These are phyloP conservation scores for Periophthalmus modestus DNA, from an alignment of 2,113 vertebrate species.

Conservation along the genomic window DNA sequence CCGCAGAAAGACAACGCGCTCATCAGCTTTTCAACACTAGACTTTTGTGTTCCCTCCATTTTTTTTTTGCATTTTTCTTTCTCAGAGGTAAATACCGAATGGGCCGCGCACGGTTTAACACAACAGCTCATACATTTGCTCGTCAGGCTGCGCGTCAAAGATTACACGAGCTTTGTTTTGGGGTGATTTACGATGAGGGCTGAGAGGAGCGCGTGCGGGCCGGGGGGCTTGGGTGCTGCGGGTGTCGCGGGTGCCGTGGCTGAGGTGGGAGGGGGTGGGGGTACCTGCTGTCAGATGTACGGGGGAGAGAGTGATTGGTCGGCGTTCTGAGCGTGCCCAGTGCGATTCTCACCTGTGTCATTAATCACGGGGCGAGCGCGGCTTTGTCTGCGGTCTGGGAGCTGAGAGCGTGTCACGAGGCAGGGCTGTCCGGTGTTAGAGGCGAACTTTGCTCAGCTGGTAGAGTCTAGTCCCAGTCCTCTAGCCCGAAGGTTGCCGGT, in stretches of 20 bases:
- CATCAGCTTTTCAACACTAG: slow-evolving; percentile 46
- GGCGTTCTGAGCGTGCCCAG: slow-evolving; percentile 72
- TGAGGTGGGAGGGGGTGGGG: slow-evolving; percentile 53
- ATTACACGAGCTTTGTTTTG: slow-evolving; percentile 82
- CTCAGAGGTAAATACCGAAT: slow-evolving; percentile 72
- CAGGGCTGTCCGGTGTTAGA: slow-evolving; percentile 30
- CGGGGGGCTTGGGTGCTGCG: slow-evolving; percentile 52
- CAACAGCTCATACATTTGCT: slow-evolving; percentile 77
- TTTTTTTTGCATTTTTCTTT: slow-evolving; percentile 60
- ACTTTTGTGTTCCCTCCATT: slow-evolving; percentile 62
- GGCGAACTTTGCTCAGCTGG: slow-evolving; percentile 6
- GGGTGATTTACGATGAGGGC: slow-evolving; percentile 83
- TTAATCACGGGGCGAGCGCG: slow-evolving; percentile 73
- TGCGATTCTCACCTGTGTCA: slow-evolving; percentile 72
- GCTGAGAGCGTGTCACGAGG: slow-evolving; percentile 51
- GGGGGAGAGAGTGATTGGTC: slow-evolving; percentile 79
- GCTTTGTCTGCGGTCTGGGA: slow-evolving; percentile 64
- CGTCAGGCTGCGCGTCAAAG: slow-evolving; percentile 71
- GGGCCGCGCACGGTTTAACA: slow-evolving; percentile 67
- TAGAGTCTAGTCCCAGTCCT: no score
- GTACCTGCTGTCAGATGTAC: slow-evolving; percentile 76
- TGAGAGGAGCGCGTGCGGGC: slow-evolving; percentile 42
- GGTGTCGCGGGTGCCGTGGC: not conserved
- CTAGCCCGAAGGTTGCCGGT: no score
- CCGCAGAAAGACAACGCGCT: slow-evolving; percentile 58